phyloP scores from a whole-genome alignment of 2,888 invertebrate species.

The Leistus spinibarbis region DNA sequence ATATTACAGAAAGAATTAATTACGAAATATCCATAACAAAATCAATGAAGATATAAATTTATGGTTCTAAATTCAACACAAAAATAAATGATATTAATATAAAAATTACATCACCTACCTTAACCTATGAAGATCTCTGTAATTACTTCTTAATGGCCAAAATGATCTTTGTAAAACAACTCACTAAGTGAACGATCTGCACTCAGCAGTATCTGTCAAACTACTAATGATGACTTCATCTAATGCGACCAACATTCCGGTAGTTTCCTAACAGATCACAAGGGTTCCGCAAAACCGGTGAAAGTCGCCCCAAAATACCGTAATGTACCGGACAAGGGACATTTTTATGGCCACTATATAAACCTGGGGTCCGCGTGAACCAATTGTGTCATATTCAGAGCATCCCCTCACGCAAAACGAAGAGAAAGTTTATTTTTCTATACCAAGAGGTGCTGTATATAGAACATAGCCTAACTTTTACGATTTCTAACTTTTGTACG shows the following conservation, averaged over 20 bases:
- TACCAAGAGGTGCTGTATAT: not conserved
- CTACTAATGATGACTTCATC: slow-evolving; percentile 33
- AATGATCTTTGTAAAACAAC: not conserved
- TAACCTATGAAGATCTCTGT: not conserved
- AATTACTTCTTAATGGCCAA: not conserved
- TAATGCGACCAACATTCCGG: slow-evolving; percentile 6
- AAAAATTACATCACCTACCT: not conserved
- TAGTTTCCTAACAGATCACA: not conserved
- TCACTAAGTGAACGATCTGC: not conserved
- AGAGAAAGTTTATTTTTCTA: slow-evolving; percentile 34
- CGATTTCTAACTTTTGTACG: slow-evolving; percentile 12
- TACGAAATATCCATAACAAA: too few relatives aligned
- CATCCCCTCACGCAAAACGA: slow-evolving; percentile 12
- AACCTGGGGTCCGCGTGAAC: slow-evolving; percentile 7
- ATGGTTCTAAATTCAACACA: too few relatives aligned
- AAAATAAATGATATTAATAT: not conserved
- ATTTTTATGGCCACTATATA: slow-evolving; percentile 26
- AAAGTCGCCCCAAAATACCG: slow-evolving; percentile 33
- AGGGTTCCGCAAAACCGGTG: slow-evolving; percentile 7
- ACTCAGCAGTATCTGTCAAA: slow-evolving; percentile 22
- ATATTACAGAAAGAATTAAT: too few relatives aligned
- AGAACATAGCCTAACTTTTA: slow-evolving; percentile 21
- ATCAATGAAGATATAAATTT: too few relatives aligned
- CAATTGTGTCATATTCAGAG: slow-evolving; percentile 26
- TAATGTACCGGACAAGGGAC: slow-evolving; percentile 16